Evolutionary conservation across 1,140 invertebrate species (phyloP).

Genomic region (Anoplolepis gracilipes): DNA sequence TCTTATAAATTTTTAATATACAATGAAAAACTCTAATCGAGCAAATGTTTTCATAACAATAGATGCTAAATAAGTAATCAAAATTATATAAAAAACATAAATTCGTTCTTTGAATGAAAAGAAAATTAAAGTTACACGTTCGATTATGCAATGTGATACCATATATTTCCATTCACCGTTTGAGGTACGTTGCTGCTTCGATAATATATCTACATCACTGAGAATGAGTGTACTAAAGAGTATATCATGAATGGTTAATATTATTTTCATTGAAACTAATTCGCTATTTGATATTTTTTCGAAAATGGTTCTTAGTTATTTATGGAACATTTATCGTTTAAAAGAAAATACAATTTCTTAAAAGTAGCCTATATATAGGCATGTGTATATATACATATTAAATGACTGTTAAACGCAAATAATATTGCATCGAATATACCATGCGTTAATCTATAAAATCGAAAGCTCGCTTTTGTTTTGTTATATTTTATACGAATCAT

Average conservation of each 20-base stretch:
- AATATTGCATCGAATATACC: not conserved
- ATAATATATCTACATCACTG: not conserved
- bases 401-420: not conserved
- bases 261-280: constrained; percentile 13
- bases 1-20: not conserved
- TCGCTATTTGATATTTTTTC: not conserved
- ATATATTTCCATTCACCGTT: constrained; percentile 39
- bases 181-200: not conserved
- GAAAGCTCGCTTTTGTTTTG: not conserved
- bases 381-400: not conserved
- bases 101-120: not conserved
- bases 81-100: not conserved
- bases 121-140: constrained; percentile 18
- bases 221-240: not conserved
- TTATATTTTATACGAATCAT: not conserved
- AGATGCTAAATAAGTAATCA: not conserved
- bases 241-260: not conserved
- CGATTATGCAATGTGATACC: constrained; percentile 5
- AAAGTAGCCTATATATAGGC: not conserved
- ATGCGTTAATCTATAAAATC: constrained; percentile 10
- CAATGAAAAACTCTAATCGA: not conserved
- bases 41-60: not conserved
- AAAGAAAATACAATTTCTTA: not conserved
- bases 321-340: not conserved
- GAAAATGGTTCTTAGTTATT: not conserved